Percentiles rank a stretch among this genome's conserved stretches.
phyloP scores from a whole-genome alignment of 2,113 vertebrate species.

The Struthidea cinerea region DNA sequence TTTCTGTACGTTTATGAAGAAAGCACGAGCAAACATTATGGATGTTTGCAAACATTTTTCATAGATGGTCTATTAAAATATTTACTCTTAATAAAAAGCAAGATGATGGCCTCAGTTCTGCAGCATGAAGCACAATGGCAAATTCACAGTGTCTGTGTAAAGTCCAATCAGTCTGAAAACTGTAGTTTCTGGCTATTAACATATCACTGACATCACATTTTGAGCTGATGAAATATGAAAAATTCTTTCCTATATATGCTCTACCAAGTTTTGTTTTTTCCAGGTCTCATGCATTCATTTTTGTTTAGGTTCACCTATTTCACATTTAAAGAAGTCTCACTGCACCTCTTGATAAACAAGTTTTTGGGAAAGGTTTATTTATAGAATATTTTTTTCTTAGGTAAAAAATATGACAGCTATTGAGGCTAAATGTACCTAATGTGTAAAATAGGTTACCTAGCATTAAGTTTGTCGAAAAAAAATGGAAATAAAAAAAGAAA shows the following conservation, averaged over 20 bases:
- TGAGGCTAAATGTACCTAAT: background rate
- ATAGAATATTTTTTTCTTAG: background rate
- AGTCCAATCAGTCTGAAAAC: background rate
- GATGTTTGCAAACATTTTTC: background rate
- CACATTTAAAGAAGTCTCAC: background rate
- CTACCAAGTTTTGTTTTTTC: background rate
- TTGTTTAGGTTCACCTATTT: background rate
- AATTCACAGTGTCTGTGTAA: background rate
- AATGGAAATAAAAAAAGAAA: background rate
- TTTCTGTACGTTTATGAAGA: background rate
- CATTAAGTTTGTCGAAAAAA: background rate
- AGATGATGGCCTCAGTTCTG: background rate
- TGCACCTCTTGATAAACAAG: background rate
- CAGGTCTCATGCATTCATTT: background rate
- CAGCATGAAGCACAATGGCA: background rate
- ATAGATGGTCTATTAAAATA: background rate
- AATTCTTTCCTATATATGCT: background rate
- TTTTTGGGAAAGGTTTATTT: background rate
- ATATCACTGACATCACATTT: background rate
- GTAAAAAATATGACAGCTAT: background rate
- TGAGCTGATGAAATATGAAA: background rate
- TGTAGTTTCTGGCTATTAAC: background rate
- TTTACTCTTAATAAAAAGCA: background rate
- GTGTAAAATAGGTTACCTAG: background rate
- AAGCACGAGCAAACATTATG: background rate